A percentile compares a stretch with the other conserved stretches of the same genome.
Conservation (phyloP, 2,113 vertebrate species). For the Stictonetta naevosa region DNA sequence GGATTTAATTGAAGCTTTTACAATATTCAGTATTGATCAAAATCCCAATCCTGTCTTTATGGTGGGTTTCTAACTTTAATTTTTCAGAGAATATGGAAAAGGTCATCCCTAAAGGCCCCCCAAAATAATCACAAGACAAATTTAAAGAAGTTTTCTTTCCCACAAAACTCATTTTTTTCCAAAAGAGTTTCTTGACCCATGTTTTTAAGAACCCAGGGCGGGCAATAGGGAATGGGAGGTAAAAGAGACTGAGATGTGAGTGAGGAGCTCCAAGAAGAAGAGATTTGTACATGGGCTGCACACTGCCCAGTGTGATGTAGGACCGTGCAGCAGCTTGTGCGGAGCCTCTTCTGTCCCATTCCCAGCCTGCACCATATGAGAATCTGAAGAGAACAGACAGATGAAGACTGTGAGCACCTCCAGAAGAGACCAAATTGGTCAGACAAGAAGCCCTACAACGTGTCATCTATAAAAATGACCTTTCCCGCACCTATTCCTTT, state of each 20-base stretch:
- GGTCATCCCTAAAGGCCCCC: not conserved
- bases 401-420: not conserved
- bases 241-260: not conserved
- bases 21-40: not conserved
- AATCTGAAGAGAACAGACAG: not conserved
- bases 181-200: not conserved
- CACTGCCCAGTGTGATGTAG: accelerated
- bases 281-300: accelerated
- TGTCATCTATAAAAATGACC: not conserved
- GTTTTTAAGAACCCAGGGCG: not conserved
- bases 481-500: not conserved
- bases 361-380: not conserved
- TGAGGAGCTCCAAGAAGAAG: not conserved
- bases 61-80: not conserved
- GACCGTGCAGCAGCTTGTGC: accelerated
- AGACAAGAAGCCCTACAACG: not conserved
- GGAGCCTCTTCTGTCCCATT: not conserved
- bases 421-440: not conserved
- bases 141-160: not conserved
- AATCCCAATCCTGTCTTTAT: not conserved
- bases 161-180: not conserved
- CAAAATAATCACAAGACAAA: not conserved
- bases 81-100: not conserved
- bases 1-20: not conserved
- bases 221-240: not conserved